Conservation (phyloP, 2,888 invertebrate species). For the Apodemia zela region DNA sequence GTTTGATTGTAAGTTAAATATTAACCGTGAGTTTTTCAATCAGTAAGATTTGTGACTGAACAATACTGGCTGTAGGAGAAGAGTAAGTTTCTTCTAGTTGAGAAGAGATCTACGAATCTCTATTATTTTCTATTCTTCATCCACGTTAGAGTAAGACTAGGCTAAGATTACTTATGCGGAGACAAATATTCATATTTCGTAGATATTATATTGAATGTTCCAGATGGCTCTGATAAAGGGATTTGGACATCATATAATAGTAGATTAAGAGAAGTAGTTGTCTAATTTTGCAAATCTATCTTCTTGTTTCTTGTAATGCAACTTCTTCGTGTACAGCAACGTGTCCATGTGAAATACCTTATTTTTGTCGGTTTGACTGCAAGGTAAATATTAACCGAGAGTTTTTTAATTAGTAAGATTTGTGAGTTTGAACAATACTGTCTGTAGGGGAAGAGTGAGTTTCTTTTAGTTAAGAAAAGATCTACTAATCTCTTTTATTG, state of each 20-base stretch:
- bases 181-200: no score
- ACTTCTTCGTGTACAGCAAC: not conserved
- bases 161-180: not conserved
- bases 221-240: not conserved
- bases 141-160: not conserved
- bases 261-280: not conserved
- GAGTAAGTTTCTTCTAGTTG: not conserved
- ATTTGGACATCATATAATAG: not conserved
- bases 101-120: not conserved
- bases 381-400: not conserved
- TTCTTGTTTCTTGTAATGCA: no score
- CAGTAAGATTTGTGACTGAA: not conserved
- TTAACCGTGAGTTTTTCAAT: constrained; percentile 3
- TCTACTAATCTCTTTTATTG: not conserved
- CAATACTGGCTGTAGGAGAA: not conserved
- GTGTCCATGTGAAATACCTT: not conserved
- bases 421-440: not conserved
- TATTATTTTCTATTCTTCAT: not conserved
- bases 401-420: not conserved
- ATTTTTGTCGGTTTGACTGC: not conserved
- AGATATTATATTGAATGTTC: not conserved
- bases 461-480: not conserved
- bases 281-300: no score
- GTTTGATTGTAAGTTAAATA: not conserved
- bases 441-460: not conserved